Evolutionary conservation across 2,797 vertebrate species (phyloP), one percentile per base, ranked within the genome.

Genomic region (Gymnodraco acuticeps): DNA sequence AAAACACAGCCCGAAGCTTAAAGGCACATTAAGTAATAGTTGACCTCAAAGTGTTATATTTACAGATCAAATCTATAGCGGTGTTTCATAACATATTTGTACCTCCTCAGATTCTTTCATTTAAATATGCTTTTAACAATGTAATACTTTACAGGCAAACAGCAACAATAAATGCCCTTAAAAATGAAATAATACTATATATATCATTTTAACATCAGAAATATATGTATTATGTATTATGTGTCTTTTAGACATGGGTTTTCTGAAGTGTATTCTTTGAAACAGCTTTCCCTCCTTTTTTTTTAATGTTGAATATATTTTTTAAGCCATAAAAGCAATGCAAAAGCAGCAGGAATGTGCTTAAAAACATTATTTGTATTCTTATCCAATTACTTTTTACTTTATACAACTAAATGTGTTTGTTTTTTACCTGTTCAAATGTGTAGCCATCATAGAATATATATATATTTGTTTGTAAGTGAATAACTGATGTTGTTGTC

Each of bases 11-110:
- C 41, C 10, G 5, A 50, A 43, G 42, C 7, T 67, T 59, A 77
- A 64, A 66, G 70, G 70, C 45, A 52, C 64, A 59, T 70, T 50
- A 45, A 50, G 55, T 48, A n/a, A 54, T 10, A 23, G 3, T 23
- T 23, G 12, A 8, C 64, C 10, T 13, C 10, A 12, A 45, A 60
- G 31, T 10, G 23, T 47, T 27, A 51, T 43, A 41, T 38, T 43
- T 17, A 23, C 20, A 38, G 2, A 45, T 51, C 9, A 56, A 64
- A 65, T 63, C 10, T 38, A 42, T 38, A 63, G 38, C 7, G n/a
- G 15, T 23, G 8, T 3, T 16, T 9, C 9, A 38, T 10, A 55
- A 43, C 41, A 50, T 19, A 50, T n/a, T 19, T n/a, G 27, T 52
- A 52, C 20, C 11, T 52, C 4, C 15, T 56, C 13, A 56, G 10